Evolutionary conservation across 1,140 invertebrate species (phyloP).

Genomic region (Apis florea): DNA sequence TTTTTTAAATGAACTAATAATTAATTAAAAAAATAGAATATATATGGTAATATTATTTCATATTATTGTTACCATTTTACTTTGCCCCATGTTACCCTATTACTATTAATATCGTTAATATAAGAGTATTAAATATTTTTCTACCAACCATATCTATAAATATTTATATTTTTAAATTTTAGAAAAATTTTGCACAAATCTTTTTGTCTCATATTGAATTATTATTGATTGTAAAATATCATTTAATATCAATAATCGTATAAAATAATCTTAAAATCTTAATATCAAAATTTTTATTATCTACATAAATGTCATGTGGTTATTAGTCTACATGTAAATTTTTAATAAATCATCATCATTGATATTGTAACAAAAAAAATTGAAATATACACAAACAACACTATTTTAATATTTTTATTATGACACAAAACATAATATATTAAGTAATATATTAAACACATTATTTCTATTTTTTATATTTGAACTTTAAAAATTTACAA

Average conservation of each 20-base stretch:
- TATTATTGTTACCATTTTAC: not conserved
- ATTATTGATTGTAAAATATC: slow-evolving; percentile 4
- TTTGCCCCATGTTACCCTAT: slow-evolving; percentile 30
- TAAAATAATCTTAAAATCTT: not conserved
- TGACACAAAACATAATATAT: too few species aligned
- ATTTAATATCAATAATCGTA: slow-evolving; percentile 16
- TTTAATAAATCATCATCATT: not conserved
- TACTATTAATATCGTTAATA: not conserved
- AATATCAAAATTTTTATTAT: not conserved
- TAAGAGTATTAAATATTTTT: not conserved
- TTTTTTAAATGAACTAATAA: not conserved
- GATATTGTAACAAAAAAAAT: not conserved
- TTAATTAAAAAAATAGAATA: not conserved
- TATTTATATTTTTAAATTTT: slow-evolving; percentile 16
- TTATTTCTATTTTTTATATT: too few species aligned
- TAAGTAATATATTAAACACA: too few species aligned
- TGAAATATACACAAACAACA: too few species aligned
- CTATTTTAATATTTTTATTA: too few species aligned
- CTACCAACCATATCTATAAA: not conserved
- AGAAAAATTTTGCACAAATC: not conserved
- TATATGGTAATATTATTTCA: not conserved
- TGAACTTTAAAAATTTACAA: too few species aligned
- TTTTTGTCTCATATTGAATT: not conserved
- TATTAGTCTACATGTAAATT: not conserved
- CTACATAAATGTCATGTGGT: not conserved